Percentiles rank a stretch among this genome's conserved stretches.
These are phyloP conservation scores for Danio tinwini DNA, from an alignment of 2,797 vertebrate genomes.

Conservation along the genomic window DNA sequence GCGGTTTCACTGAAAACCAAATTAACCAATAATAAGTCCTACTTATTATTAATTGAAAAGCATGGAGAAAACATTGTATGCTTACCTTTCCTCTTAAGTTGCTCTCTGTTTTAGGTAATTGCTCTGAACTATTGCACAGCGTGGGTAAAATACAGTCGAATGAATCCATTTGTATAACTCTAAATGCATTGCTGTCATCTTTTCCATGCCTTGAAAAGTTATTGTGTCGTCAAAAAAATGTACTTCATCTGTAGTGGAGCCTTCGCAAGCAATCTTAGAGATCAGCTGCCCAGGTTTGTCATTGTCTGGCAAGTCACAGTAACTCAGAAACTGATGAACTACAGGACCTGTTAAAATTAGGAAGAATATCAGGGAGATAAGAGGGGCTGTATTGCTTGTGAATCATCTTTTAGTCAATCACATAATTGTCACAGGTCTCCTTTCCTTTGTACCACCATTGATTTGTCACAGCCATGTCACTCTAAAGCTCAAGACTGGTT, in stretches of 20 bases:
- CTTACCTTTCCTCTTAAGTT: background rate
- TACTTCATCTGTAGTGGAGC: background rate
- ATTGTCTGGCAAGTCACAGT: background rate
- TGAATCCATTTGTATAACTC: background rate
- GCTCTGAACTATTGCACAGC: background rate
- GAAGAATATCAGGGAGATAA: background rate
- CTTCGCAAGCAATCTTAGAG: background rate
- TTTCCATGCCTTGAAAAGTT: background rate
- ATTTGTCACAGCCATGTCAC: no score
- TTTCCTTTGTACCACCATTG: no score
- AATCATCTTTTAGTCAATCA: no score
- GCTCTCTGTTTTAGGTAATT: slow-evolving; percentile 6
- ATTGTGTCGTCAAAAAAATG: background rate
- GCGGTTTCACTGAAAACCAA: no score
- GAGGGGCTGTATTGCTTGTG: no score
- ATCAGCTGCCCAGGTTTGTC: background rate
- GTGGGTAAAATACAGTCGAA: background rate
- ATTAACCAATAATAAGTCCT: no score
- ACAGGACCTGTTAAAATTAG: background rate
- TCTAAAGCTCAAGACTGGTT: no score
- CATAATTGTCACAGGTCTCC: no score
- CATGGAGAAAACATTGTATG: no score
- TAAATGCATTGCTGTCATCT: background rate
- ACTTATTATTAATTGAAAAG: no score
- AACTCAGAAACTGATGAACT: slow-evolving; percentile 1